These are phyloP conservation scores for Amphimedon queenslandica DNA, from an alignment of 37 sponge, comb jelly and placozoan species.

Conservation along the genomic window DNA sequence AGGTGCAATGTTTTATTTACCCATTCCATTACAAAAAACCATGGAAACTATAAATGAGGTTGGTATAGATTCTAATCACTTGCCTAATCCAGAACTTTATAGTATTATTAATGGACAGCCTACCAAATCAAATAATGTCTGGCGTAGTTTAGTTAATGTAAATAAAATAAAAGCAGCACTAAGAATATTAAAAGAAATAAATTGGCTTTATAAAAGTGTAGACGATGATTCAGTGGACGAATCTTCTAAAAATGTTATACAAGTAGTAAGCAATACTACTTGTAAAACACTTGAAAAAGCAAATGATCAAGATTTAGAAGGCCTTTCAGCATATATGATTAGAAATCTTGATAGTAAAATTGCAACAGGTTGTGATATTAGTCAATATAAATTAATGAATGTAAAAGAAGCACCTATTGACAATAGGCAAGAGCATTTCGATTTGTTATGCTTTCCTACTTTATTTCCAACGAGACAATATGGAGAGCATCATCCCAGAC, in stretches of 20 bases:
- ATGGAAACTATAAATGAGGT: constrained; percentile 23
- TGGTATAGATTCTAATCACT: not conserved
- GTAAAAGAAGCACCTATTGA: constrained; percentile 15
- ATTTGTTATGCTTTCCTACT: constrained; percentile 38
- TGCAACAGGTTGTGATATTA: not conserved
- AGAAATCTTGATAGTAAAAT: not conserved
- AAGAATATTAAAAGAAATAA: constrained; percentile 17
- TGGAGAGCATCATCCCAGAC: constrained; percentile 50
- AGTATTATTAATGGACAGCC: constrained; percentile 29
- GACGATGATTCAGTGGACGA: constrained; percentile 30
- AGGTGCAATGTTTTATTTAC: constrained; percentile 38
- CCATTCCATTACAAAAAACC: constrained; percentile 31
- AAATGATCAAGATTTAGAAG: constrained; percentile 8
- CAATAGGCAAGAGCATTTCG: constrained; percentile 19
- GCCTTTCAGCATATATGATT: constrained; percentile 21
- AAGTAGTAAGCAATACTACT: constrained; percentile 8
- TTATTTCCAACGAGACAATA: constrained; percentile 49
- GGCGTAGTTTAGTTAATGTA: constrained; percentile 34
- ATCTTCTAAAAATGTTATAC: constrained; percentile 27
- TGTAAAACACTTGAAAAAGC: constrained; percentile 24
- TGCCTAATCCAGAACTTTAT: constrained; percentile 29
- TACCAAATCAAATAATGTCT: constrained; percentile 16
- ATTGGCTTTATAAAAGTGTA: constrained; percentile 33
- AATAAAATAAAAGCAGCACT: constrained; percentile 20
- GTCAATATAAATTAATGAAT: constrained; percentile 34